Percentiles rank a stretch among this genome's conserved stretches.
Conservation (phyloP, 2,888 invertebrate genomes). For the Tenthredo scrophulariae region DNA sequence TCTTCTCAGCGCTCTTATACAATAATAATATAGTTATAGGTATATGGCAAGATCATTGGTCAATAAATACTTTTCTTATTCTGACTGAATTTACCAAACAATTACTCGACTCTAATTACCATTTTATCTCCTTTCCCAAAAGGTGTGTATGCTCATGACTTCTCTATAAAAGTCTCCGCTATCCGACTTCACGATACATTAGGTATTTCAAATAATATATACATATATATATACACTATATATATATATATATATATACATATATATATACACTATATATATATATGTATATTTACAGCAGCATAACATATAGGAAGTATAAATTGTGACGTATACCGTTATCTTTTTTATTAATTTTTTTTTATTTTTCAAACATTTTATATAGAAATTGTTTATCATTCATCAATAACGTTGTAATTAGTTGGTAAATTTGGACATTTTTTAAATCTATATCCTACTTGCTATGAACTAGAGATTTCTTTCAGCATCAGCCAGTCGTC, state of each 20-base stretch:
- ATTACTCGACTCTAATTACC: conserved; percentile 44
- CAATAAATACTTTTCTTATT: conserved; percentile 72
- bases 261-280: background rate
- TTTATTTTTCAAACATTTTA: conserved; percentile 3
- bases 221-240: background rate
- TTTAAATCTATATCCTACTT: conserved; percentile 60
- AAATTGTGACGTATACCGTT: conserved; percentile 6
- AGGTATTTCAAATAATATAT: background rate
- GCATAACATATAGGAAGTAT: background rate
- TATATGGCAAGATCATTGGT: conserved; percentile 74
- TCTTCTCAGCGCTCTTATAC: conserved; percentile 57
- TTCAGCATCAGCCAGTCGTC: conserved; percentile 65
- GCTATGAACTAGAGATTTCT: conserved; percentile 68
- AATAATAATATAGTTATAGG: conserved; percentile 67
- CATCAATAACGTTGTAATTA: conserved; percentile 57
- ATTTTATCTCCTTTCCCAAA: background rate
- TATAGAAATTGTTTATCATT: conserved; percentile 38
- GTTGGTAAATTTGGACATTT: conserved; percentile 64
- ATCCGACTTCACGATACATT: background rate
- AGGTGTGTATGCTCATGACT: background rate
- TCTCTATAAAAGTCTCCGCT: background rate
- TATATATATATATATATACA: too few relatives aligned
- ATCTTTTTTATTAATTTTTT: background rate
- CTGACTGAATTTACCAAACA: conserved; percentile 65
- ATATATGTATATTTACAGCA: conserved; percentile 6